Evolutionary conservation across 2,888 invertebrate genomes (phyloP), one percentile per base, ranked within the genome.

Genomic region (Synanthedon myopaeformis): DNA sequence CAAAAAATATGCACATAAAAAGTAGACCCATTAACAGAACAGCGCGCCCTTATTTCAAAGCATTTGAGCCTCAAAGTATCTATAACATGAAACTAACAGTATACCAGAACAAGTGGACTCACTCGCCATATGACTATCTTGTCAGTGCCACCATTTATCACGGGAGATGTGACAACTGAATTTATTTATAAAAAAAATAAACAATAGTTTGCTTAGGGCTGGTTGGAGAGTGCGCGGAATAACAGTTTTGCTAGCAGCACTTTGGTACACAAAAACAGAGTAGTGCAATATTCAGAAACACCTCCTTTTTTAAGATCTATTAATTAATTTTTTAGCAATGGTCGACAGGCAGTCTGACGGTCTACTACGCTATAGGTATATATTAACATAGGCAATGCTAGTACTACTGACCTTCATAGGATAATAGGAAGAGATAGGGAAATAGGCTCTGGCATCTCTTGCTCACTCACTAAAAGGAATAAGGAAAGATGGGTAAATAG

Each of bases 111-210:
- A 82, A 83, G 84, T 82, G 82, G 72, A 63, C 69, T 45, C 72
- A 61, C 75, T 76, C 79, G 80, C 84, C 86, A 87, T 85, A 83
- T 84, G 86, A 87, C 76, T 72, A 65, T 58, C 74, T 69, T 87
- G 86, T 86, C 83, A 77, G 63, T 61, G 60, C 66, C 51, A 66
- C 76, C 83, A 83, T 87, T 84, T 83, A 84, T 87, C 86, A 86
- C 77, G 50, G 58, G 67, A 68, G 80, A 78, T 82, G 80, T 82
- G 86, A 87, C 86, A 86, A 82, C 82, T 85, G 83, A 85, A 87
- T 87, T 86, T 84, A 85, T 85, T 82, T 81, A 75, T 74, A 69
- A 71, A 77, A 85, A 82, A 84, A 76, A 84, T 74, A 84, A 83
- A 85, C 84, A 86, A 83, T 79, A 72, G 78, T 60, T 56, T 60